Percentiles rank a stretch among this genome's conserved stretches.
Conservation (phyloP, 35 echinoderm and acorn worm genomes). For the Diadema setosum region DNA sequence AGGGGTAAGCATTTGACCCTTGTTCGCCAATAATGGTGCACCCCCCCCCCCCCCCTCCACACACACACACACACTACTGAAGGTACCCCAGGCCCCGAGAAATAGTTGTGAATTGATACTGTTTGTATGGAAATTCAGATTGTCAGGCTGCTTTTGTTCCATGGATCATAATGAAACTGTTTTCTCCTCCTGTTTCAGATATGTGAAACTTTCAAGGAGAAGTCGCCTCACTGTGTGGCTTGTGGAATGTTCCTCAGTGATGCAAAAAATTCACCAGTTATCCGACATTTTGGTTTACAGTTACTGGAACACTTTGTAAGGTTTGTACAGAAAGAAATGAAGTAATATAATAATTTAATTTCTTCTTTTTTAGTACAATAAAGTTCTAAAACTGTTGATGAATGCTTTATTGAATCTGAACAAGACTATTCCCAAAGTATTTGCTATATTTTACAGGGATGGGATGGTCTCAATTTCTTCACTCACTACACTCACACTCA, state of each 20-base stretch:
- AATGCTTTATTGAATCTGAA: no score
- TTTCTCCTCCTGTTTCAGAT: constrained; percentile 12
- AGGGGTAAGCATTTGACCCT: background rate
- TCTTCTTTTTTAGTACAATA: no score
- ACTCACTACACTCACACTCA: no score
- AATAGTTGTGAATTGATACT: no score
- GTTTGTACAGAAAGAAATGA: no score
- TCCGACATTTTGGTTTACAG: constrained; percentile 69
- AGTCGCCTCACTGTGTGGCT: constrained; percentile 20
- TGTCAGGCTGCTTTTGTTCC: background rate
- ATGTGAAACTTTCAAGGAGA: constrained; percentile 60
- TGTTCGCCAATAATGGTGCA: background rate
- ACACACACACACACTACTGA: background rate
- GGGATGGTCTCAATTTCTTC: no score
- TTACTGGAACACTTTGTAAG: constrained; percentile 62
- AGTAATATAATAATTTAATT: no score
- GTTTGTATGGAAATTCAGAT: no score
- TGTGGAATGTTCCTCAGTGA: constrained; percentile 34
- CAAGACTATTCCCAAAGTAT: no score
- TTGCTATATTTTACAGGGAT: no score
- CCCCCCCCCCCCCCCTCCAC: background rate
- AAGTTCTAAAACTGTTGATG: no score
- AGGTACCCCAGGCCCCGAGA: background rate
- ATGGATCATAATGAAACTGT: background rate
- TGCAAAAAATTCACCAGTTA: constrained; percentile 20